Percentiles rank a stretch among this genome's conserved stretches.
Conservation (phyloP, 2,888 invertebrate genomes). For the Dasysyrphus tricinctus region DNA sequence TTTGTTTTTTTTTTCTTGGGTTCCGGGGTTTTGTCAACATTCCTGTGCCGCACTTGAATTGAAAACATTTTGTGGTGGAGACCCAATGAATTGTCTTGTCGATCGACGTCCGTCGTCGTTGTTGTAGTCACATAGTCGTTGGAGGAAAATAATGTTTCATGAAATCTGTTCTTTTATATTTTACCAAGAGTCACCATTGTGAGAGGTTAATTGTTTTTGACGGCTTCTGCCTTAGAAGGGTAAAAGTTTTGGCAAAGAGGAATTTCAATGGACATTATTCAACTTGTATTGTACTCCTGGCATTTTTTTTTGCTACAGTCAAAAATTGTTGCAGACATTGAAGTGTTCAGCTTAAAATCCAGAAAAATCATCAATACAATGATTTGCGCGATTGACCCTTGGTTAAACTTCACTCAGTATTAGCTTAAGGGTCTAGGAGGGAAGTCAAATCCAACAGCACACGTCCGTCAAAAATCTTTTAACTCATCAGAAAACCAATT, state of each 20-base stretch:
- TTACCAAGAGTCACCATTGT: neutral
- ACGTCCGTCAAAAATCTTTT: no score
- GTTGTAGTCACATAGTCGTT: neutral
- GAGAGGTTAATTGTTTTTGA: conserved; percentile 43
- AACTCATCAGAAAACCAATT: no score
- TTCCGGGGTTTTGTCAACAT: conserved; percentile 46
- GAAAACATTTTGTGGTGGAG: conserved; percentile 22
- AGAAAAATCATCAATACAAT: neutral
- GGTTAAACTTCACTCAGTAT: no score
- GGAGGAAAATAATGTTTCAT: conserved; percentile 27
- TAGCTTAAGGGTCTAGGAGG: no score
- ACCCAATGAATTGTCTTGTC: conserved; percentile 43
- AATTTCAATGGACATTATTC: conserved; percentile 28
- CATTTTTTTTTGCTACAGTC: neutral
- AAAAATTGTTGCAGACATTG: neutral
- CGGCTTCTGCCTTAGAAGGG: conserved; percentile 44
- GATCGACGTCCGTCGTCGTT: neutral
- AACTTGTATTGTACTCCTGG: neutral
- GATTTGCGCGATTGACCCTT: neutral
- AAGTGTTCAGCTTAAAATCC: neutral
- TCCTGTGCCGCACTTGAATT: conserved; percentile 35
- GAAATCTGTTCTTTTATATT: conserved; percentile 30
- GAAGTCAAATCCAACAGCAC: no score
- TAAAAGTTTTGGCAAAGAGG: conserved; percentile 16
- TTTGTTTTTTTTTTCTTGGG: conserved; percentile 19